Conservation (phyloP, 1,140 invertebrate genomes). For the Drosophila ambigua region DNA sequence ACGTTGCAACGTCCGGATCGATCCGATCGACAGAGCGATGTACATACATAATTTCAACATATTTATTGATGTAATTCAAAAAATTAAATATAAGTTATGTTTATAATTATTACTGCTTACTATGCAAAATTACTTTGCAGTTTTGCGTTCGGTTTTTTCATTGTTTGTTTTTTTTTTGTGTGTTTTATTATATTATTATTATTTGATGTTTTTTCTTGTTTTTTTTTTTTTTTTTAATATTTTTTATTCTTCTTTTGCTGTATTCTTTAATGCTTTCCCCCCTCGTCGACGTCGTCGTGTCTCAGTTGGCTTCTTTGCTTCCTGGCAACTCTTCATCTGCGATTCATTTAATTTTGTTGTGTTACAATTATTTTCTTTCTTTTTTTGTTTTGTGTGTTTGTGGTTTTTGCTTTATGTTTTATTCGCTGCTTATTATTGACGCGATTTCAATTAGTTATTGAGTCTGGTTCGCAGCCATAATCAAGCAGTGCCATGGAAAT, state of each 20-base stretch:
- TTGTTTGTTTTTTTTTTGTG: constrained; percentile 23
- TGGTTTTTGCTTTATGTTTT: constrained; percentile 17
- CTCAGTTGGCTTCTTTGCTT: too few relatives aligned
- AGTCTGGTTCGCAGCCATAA: constrained; percentile 37
- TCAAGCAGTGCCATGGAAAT: constrained; percentile 50
- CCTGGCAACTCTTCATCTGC: too few relatives aligned
- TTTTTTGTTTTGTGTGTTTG: constrained; percentile 28
- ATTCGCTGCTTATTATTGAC: constrained; percentile 31
- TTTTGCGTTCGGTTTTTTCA: constrained; percentile 58
- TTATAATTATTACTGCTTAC: constrained; percentile 79
- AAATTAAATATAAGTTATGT: constrained; percentile 81
- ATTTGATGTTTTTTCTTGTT: constrained; percentile 25
- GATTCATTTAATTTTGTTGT: constrained; percentile 3
- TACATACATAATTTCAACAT: constrained; percentile 76
- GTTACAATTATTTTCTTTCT: constrained; percentile 3
- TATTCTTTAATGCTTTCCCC: constrained; percentile 31
- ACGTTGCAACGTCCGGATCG: too few relatives aligned
- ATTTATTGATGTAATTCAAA: constrained; percentile 82
- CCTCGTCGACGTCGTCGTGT: constrained; percentile 11
- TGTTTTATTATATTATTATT: constrained; percentile 42
- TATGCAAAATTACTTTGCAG: constrained; percentile 79
- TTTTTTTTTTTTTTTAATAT: constrained; percentile 41
- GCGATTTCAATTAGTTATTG: constrained; percentile 53
- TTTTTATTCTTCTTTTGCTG: constrained; percentile 24
- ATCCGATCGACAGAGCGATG: too few relatives aligned